phyloP scores from a whole-genome alignment of 2,797 vertebrate species.

The Chrysocyon brachyurus region DNA sequence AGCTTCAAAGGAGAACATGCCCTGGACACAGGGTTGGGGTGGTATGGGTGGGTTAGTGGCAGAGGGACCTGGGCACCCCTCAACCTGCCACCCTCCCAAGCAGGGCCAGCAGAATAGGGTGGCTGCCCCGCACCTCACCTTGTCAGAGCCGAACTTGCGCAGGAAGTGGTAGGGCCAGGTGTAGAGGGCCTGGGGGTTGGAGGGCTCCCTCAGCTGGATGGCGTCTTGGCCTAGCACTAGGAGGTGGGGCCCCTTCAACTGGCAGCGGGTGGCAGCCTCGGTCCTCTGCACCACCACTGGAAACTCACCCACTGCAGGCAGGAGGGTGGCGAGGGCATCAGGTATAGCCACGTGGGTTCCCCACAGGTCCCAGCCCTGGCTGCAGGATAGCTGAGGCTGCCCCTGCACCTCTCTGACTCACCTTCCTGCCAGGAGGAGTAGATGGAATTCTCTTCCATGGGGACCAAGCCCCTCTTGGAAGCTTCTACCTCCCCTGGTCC shows the following conservation, averaged over 20 bases:
- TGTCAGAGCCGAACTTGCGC: slow-evolving; percentile 93
- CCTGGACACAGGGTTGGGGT: slow-evolving; percentile 84
- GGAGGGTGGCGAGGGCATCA: background rate
- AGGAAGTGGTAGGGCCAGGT: slow-evolving; percentile 93
- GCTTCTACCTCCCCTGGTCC: slow-evolving; percentile 1
- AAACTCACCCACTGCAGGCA: slow-evolving; percentile 86
- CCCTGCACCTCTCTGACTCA: slow-evolving; percentile 71
- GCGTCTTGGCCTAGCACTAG: slow-evolving; percentile 88
- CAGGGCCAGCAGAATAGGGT: background rate
- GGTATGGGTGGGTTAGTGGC: background rate
- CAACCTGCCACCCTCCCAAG: background rate
- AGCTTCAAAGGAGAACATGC: slow-evolving; percentile 92
- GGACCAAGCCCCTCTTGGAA: slow-evolving; percentile 60
- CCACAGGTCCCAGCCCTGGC: background rate
- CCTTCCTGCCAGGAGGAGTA: slow-evolving; percentile 92
- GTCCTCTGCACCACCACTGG: slow-evolving; percentile 91
- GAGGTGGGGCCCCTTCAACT: slow-evolving; percentile 91
- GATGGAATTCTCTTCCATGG: slow-evolving; percentile 93
- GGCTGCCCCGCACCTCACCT: slow-evolving; percentile 88
- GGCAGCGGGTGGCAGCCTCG: slow-evolving; percentile 90
- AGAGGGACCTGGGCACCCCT: background rate
- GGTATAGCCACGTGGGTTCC: background rate
- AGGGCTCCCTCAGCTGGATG: slow-evolving; percentile 87
- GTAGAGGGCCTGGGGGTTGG: slow-evolving; percentile 86
- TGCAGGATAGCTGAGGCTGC: background rate